Evolutionary conservation across 2,113 vertebrate genomes (phyloP).

Genomic region (Tragelaphus strepsiceros): DNA sequence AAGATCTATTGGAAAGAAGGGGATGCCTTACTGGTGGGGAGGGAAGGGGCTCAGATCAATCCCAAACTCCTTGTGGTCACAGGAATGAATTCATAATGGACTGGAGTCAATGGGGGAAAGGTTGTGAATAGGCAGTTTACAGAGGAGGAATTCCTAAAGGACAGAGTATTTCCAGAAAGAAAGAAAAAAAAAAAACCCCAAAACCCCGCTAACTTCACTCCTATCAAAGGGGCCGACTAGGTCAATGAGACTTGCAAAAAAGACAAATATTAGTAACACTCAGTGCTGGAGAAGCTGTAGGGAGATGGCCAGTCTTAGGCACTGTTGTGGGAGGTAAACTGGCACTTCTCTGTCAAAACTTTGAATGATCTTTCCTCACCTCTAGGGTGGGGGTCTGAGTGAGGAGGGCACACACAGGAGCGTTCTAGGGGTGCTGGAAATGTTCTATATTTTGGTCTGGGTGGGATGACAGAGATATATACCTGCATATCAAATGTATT

Average conservation of each 20-base stretch:
- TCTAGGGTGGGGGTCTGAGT: neutral
- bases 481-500: too few relatives aligned
- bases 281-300: neutral
- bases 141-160: neutral
- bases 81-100: conserved; percentile 36
- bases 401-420: neutral
- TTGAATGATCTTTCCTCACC: neutral
- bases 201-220: neutral
- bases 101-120: neutral
- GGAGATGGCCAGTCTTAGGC: neutral
- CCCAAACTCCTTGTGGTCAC: conserved; percentile 54
- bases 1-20: neutral
- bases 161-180: neutral
- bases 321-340: neutral
- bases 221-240: neutral
- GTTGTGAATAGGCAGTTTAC: neutral
- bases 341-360: neutral
- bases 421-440: neutral
- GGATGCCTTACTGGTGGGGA: neutral
- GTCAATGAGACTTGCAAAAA: neutral
- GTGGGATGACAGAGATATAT: neutral
- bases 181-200: neutral
- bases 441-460: neutral
- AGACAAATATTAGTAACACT: neutral
- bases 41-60: conserved; percentile 34